Base-by-base conservation (phyloP, 2,888 invertebrate species). In the Eretmocerus hayati region DNA sequence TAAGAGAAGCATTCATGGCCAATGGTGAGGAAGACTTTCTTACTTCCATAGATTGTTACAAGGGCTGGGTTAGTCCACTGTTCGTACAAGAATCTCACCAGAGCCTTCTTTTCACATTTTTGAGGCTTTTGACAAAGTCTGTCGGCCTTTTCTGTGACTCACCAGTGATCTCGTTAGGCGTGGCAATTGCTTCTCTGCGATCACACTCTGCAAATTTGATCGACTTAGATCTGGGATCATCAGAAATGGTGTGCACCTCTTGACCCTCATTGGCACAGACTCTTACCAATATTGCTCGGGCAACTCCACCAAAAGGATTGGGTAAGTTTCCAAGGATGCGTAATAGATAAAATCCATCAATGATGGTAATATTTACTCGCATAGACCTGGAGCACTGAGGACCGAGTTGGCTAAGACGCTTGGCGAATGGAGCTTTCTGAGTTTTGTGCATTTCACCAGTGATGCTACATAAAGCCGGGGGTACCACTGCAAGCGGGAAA, bases 401-500 rank as follows among this genome's bases (percentile, higher is more conserved):
- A 26, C 6, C 26, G 11, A 9, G 26, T 26, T 26, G 6, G 6
- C 11, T 11, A 9, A 26, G 11, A 9, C 11, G 8, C 11, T 26
- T 26, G 6, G 26, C 11, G 8, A 26, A 26, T 9, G 11, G 6
- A 26, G 26, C 6, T 26, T 26, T 26, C 8, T 6, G 6, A 26
- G 26, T 26, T 26, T 59, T 59, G 2, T 6, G 13, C 3, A 40
- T 40, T 9, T 8, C 11, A 2, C 60, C 57, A 46, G 58, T 59
- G 5, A 58, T 21, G 46, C 62, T 58, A 38, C 57, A 59, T 36
- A 61, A 30, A 5, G 59, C 49, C 30, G 58, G 16, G 11, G 59
- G 60, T 1, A 61, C 52, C 21, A 59, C 54, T 5, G 59, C 59
- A 13, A 60, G 42, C 2, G 40, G 63, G 62, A 53, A 57, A 65